Percentiles rank a stretch among this genome's conserved stretches.
Evolutionary conservation across 2,113 vertebrate genomes (phyloP).

Genomic region (Guaruba guarouba): DNA sequence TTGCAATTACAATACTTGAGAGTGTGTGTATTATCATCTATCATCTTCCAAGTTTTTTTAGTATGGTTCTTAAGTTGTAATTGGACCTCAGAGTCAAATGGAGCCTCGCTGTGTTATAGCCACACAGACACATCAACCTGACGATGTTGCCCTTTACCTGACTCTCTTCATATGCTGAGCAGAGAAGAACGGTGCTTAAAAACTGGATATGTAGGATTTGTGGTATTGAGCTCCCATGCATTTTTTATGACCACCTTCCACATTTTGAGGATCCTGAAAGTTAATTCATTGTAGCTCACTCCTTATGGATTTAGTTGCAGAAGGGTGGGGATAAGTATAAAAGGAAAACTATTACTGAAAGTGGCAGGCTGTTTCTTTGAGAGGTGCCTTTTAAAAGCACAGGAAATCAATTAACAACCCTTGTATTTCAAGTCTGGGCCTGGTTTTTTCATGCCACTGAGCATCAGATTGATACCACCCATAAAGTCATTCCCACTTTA

Average conservation of each 20-base stretch:
- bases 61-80: background rate
- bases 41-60: background rate
- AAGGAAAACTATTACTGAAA: background rate
- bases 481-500: background rate
- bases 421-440: background rate
- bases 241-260: background rate
- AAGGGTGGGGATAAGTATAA: background rate
- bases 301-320: background rate
- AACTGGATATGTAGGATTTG: background rate
- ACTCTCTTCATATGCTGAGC: background rate
- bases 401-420: background rate
- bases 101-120: background rate
- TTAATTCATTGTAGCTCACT: background rate
- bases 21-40: background rate
- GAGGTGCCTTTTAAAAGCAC: background rate
- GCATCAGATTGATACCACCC: background rate
- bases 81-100: background rate
- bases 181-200: background rate
- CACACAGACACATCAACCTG: background rate
- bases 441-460: background rate
- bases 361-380: background rate
- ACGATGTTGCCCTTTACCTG: accelerated
- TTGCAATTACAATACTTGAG: background rate
- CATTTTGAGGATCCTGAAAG: background rate
- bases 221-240: background rate